Evolutionary conservation across 2,888 invertebrate species (phyloP).

Genomic region (Dexiosoma caninum): DNA sequence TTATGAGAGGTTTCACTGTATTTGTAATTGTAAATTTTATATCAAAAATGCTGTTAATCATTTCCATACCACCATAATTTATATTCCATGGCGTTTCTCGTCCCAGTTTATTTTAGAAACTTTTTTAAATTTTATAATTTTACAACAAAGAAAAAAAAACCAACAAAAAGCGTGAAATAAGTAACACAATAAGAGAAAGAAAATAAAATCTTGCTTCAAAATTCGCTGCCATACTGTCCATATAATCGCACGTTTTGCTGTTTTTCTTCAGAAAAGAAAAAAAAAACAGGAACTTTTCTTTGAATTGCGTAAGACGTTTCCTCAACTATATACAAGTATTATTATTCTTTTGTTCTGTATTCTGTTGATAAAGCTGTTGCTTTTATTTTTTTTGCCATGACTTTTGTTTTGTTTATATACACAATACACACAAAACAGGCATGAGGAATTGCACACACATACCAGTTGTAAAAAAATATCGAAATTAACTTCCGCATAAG

Average conservation of each 20-base stretch:
- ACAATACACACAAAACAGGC: not conserved
- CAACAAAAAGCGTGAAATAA: too few species aligned
- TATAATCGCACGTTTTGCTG: not conserved
- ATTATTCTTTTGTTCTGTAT: not conserved
- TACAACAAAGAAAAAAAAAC: too few species aligned
- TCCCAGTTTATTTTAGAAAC: too few species aligned
- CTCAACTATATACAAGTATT: too few species aligned
- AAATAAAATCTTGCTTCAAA: conserved; percentile 27
- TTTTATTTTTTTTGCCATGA: conserved; percentile 23
- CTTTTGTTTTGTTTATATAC: conserved; percentile 27
- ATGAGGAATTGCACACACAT: not conserved
- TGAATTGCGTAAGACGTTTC: conserved; percentile 39
- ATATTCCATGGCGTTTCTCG: too few species aligned
- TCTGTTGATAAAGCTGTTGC: not conserved
- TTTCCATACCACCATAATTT: too few species aligned
- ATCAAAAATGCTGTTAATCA: too few species aligned
- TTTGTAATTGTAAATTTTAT: too few species aligned
- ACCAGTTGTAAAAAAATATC: not conserved
- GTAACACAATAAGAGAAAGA: not conserved
- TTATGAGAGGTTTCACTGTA: too few species aligned
- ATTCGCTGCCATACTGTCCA: conserved; percentile 35
- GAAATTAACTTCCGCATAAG: too few species aligned
- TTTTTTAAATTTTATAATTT: too few species aligned
- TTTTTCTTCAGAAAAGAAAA: not conserved
- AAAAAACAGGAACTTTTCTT: conserved; percentile 31